Percentiles rank a stretch among this genome's conserved stretches.
These are phyloP conservation scores for Acanthaster planci DNA, from an alignment of 35 echinoderm and acorn worm genomes.

Conservation along the genomic window DNA sequence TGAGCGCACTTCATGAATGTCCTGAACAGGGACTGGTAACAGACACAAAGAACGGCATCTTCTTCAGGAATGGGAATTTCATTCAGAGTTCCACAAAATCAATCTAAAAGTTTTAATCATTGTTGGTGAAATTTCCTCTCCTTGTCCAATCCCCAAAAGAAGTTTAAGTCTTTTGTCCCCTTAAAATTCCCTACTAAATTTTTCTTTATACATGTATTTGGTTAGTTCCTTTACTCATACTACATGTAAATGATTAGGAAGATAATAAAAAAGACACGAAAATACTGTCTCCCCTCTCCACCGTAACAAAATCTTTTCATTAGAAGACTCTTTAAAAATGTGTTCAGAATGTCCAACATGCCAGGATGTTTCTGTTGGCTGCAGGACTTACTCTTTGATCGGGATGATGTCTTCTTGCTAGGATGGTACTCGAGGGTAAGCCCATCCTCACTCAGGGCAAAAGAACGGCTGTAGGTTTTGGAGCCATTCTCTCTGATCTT, in stretches of 20 bases:
- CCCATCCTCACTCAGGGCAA: constrained; percentile 40
- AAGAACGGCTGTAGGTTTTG: constrained; percentile 43
- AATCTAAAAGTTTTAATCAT: too few relatives aligned
- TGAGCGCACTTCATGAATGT: constrained; percentile 73
- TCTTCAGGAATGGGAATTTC: too few relatives aligned
- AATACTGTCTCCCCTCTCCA: not conserved
- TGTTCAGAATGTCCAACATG: not conserved
- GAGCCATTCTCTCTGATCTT: constrained; percentile 52
- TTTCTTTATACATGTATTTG: too few relatives aligned
- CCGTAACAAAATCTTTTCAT: not conserved
- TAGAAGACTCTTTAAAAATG: not conserved
- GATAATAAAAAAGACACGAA: not conserved
- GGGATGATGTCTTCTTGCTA: constrained; percentile 42
- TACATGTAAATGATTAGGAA: too few relatives aligned
- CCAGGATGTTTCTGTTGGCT: not conserved
- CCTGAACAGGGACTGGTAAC: constrained; percentile 51
- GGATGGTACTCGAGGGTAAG: constrained; percentile 39
- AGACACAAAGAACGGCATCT: constrained; percentile 4
- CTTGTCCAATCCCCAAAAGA: too few relatives aligned
- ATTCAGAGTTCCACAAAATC: too few relatives aligned
- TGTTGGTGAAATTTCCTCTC: too few relatives aligned
- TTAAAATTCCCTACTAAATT: too few relatives aligned
- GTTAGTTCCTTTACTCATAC: too few relatives aligned
- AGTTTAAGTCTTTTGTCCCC: too few relatives aligned
- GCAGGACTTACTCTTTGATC: constrained; percentile 24